A percentile compares a stretch with the other conserved stretches of the same genome.
phyloP scores from a whole-genome alignment of 2,888 invertebrate species.

The Meteorus cinctellus region DNA sequence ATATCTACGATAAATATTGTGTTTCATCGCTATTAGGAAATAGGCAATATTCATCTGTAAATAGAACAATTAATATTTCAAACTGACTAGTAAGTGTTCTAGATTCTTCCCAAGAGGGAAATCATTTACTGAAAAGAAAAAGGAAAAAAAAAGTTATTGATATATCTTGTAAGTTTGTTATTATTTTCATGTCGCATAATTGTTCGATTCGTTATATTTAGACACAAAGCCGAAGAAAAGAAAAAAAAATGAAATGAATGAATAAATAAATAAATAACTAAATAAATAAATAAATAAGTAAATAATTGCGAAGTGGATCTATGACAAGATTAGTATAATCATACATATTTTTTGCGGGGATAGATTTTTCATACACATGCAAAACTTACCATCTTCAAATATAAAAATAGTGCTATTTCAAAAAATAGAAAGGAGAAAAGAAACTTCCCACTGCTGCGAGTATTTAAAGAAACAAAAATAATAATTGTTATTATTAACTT shows the following conservation, averaged over 20 bases:
- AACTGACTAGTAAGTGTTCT: conserved; percentile 66
- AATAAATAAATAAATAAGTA: conserved; percentile 33
- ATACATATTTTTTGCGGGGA: conserved; percentile 54
- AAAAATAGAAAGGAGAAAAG: conserved; percentile 5
- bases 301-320: conserved; percentile 22
- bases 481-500: conserved; percentile 27
- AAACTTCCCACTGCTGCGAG: conserved; percentile 16
- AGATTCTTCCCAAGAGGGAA: conserved; percentile 58
- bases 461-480: conserved; percentile 27
- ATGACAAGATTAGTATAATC: conserved; percentile 4
- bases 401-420: conserved; percentile 27
- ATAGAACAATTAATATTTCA: conserved; percentile 68
- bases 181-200: conserved; percentile 59
- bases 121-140: conserved; percentile 58
- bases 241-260: conserved; percentile 41
- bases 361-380: conserved; percentile 52
- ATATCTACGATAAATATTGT: conserved; percentile 40
- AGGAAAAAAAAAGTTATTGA: conserved; percentile 56
- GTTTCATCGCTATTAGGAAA: conserved; percentile 57
- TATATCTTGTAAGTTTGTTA: conserved; percentile 59
- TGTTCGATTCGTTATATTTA: conserved; percentile 58
- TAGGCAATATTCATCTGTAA: conserved; percentile 68
- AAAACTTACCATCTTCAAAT: conserved; percentile 40
- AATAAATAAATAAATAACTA: conserved; percentile 32
- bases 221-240: conserved; percentile 52